Conservation (phyloP, 1,140 invertebrate species). For the Oedothorax gibbosus region DNA sequence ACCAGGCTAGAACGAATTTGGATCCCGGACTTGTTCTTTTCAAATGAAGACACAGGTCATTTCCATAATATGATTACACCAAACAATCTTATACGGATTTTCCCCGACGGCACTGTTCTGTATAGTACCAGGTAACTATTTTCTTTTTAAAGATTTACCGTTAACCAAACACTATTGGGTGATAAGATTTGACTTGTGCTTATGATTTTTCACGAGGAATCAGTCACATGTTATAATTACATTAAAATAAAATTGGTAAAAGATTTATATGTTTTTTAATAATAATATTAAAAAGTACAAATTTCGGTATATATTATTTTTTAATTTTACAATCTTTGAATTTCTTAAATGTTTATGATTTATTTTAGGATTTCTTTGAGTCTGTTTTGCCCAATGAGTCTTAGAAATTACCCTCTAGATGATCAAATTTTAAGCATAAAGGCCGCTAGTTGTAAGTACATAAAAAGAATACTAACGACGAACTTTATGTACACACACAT, state of each 20-base stretch:
- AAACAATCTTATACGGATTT: conserved; percentile 52
- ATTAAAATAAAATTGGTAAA: no score
- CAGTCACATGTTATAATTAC: no score
- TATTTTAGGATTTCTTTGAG: conserved; percentile 71
- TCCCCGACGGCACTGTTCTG: conserved; percentile 48
- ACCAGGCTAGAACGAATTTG: conserved; percentile 40
- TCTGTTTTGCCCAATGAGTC: conserved; percentile 81
- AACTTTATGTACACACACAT: no score
- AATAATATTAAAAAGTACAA: no score
- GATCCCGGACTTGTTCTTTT: conserved; percentile 61
- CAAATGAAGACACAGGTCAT: conserved; percentile 54
- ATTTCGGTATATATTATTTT: neutral
- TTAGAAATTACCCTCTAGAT: conserved; percentile 86
- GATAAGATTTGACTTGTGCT: neutral
- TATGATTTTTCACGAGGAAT: neutral
- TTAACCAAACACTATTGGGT: neutral
- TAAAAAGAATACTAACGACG: neutral
- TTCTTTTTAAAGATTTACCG: neutral
- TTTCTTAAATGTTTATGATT: neutral
- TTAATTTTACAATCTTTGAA: neutral
- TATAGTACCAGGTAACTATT: conserved; percentile 30
- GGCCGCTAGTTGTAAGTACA: conserved; percentile 54
- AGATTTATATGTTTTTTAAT: no score
- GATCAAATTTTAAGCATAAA: conserved; percentile 81
- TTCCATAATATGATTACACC: conserved; percentile 59